Conservation (phyloP, 2,797 vertebrate genomes). For the Pseudomugil gertrudae region DNA sequence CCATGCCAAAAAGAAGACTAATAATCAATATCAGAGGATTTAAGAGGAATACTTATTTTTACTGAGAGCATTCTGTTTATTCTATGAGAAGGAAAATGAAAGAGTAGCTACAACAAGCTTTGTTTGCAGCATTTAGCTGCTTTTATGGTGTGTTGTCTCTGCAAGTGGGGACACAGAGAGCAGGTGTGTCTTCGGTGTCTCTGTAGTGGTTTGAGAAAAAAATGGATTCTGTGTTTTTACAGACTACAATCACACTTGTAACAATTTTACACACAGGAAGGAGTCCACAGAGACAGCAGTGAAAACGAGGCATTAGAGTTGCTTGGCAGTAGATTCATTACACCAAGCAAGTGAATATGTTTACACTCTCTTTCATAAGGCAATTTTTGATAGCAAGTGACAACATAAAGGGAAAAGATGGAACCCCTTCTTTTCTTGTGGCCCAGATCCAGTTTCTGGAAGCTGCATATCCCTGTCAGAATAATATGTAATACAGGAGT, state of each 20-base stretch:
- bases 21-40: neutral
- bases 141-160: slow-evolving; percentile 21
- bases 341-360: slow-evolving; percentile 4
- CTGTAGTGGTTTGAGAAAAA: slow-evolving; percentile 47
- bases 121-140: neutral
- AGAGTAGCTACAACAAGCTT: neutral
- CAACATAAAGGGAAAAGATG: slow-evolving; percentile 14
- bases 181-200: slow-evolving; percentile 35
- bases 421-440: slow-evolving; percentile 6
- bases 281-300: slow-evolving; percentile 29
- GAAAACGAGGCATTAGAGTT: slow-evolving; percentile 20
- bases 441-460: slow-evolving; percentile 11
- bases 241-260: slow-evolving; percentile 34
- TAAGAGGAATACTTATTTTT: neutral
- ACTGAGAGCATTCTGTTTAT: neutral
- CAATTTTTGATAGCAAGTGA: slow-evolving; percentile 22
- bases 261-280: slow-evolving; percentile 24
- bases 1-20: neutral
- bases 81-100: neutral
- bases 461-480: slow-evolving; percentile 15
- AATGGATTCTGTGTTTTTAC: slow-evolving; percentile 34
- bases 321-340: slow-evolving; percentile 23
- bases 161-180: neutral
- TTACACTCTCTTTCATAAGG: slow-evolving; percentile 2
- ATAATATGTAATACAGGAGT: slow-evolving; percentile 33